Percentiles rank a stretch among this genome's conserved stretches.
phyloP scores from a whole-genome alignment of 2,797 vertebrate genomes.

The Astyanax mexicanus region DNA sequence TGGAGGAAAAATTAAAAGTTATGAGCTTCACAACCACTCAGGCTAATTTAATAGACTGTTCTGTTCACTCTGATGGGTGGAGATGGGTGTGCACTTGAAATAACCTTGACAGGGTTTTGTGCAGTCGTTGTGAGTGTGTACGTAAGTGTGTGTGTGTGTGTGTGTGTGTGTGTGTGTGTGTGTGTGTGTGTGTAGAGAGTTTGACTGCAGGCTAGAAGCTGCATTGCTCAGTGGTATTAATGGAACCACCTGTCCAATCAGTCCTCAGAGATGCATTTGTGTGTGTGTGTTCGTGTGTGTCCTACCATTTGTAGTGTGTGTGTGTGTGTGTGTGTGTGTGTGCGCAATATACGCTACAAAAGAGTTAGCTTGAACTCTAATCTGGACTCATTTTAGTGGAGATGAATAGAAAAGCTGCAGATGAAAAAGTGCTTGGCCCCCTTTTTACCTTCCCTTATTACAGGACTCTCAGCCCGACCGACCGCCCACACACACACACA shows the following conservation, averaged over 20 bases:
- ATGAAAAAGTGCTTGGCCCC: background rate
- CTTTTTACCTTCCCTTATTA: slow-evolving; percentile 56
- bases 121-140: slow-evolving; percentile 42
- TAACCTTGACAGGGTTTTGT: slow-evolving; percentile 58
- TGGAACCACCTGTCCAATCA: slow-evolving; percentile 56
- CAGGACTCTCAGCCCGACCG: background rate
- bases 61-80: slow-evolving; percentile 35
- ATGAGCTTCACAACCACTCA: slow-evolving; percentile 54
- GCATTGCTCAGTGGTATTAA: slow-evolving; percentile 69
- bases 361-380: slow-evolving; percentile 10
- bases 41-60: slow-evolving; percentile 55
- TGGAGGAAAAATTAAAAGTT: slow-evolving; percentile 51
- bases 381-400: slow-evolving; percentile 1
- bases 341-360: slow-evolving; percentile 1
- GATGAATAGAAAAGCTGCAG: background rate
- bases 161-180: slow-evolving; percentile 38
- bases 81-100: slow-evolving; percentile 48
- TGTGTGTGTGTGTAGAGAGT: slow-evolving; percentile 29
- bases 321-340: slow-evolving; percentile 24
- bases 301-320: slow-evolving; percentile 14
- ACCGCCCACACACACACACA: slow-evolving; percentile 10
- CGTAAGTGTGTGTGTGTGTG: slow-evolving; percentile 40
- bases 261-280: slow-evolving; percentile 38
- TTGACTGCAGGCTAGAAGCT: slow-evolving; percentile 51
- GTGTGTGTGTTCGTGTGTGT: slow-evolving; percentile 11